phyloP scores from a whole-genome alignment of 2,113 vertebrate genomes.

The Nanorana parkeri region DNA sequence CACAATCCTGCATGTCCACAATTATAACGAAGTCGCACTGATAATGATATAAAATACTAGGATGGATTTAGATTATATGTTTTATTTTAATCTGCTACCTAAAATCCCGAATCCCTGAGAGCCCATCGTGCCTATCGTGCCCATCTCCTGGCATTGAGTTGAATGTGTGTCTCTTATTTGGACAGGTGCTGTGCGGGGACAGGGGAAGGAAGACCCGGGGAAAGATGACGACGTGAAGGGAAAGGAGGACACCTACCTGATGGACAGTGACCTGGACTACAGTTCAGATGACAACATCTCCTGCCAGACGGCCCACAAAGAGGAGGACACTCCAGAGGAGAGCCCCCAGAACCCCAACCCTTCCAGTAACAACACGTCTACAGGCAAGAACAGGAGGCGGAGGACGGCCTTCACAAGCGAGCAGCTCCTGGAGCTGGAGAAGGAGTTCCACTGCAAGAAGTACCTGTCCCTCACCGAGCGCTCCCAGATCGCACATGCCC shows the following conservation, averaged over 20 bases:
- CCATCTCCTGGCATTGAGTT: too few relatives aligned
- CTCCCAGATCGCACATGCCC: slow-evolving; percentile 96
- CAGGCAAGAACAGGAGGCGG: slow-evolving; percentile 90
- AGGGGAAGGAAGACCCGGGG: slow-evolving; percentile 83
- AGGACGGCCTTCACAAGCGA: slow-evolving; percentile 97
- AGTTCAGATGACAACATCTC: slow-evolving; percentile 94
- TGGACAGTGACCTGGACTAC: slow-evolving; percentile 98
- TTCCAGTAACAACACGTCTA: slow-evolving; percentile 73
- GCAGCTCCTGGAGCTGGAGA: slow-evolving; percentile 97
- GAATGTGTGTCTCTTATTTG: slow-evolving; percentile 19
- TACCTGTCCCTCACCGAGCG: slow-evolving; percentile 97
- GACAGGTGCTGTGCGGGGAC: slow-evolving; percentile 76
- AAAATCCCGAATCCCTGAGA: too few relatives aligned
- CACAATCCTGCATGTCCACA: too few relatives aligned
- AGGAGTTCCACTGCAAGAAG: slow-evolving; percentile 98
- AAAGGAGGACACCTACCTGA: slow-evolving; percentile 92
- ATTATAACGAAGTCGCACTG: too few relatives aligned
- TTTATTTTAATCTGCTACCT: too few relatives aligned
- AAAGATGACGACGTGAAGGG: slow-evolving; percentile 83
- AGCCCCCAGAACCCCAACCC: slow-evolving; percentile 67
- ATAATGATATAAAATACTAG: too few relatives aligned
- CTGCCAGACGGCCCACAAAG: slow-evolving; percentile 75
- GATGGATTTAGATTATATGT: too few relatives aligned
- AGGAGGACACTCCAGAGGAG: slow-evolving; percentile 88
- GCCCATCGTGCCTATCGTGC: too few relatives aligned